A percentile compares a stretch with the other conserved stretches of the same genome.
These are phyloP conservation scores for Tragelaphus oryx DNA, from an alignment of 2,797 vertebrate species.

Conservation along the genomic window DNA sequence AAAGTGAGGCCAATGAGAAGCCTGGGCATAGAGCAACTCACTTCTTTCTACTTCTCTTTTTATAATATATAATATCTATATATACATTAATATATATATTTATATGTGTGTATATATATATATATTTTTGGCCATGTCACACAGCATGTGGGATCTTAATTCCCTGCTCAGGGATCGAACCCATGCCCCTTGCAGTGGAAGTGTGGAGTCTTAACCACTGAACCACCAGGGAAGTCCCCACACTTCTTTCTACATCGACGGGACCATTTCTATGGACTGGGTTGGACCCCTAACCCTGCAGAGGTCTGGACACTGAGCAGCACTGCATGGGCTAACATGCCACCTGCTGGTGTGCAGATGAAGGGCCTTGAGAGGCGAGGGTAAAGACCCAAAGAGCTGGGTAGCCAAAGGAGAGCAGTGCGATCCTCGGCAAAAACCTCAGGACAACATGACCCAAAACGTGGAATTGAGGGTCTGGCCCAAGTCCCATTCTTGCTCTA, in stretches of 20 bases:
- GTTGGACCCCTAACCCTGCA: too few relatives aligned
- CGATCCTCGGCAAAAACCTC: neutral
- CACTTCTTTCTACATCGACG: neutral
- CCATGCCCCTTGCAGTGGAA: neutral
- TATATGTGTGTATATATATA: too few relatives aligned
- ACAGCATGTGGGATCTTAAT: neutral
- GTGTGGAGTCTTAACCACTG: neutral
- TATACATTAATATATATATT: neutral
- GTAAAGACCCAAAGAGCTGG: neutral
- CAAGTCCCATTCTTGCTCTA: neutral
- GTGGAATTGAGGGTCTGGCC: neutral
- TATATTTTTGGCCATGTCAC: neutral
- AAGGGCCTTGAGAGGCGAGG: neutral
- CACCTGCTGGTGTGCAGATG: neutral
- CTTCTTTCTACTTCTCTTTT: neutral
- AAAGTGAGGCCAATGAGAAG: neutral
- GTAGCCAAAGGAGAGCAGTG: neutral
- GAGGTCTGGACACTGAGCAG: neutral
- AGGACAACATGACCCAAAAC: neutral
- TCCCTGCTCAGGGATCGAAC: neutral
- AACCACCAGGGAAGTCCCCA: neutral
- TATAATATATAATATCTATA: neutral
- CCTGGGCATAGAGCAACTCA: fast-evolving
- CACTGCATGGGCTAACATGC: neutral
- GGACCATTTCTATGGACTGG: neutral